These are phyloP conservation scores for Stigmatopora argus DNA, from an alignment of 2,113 vertebrate genomes.

Conservation along the genomic window DNA sequence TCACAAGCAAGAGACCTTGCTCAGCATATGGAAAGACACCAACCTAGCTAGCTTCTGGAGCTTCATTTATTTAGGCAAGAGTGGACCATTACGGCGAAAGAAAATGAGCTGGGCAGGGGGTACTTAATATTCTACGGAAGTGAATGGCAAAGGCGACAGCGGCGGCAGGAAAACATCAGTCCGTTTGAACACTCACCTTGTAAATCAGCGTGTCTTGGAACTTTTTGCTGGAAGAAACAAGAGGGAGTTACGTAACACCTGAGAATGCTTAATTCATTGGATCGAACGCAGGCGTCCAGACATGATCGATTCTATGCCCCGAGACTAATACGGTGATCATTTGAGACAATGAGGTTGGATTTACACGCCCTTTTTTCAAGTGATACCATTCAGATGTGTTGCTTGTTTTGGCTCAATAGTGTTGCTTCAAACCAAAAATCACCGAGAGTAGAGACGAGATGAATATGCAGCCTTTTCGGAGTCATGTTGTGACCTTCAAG, in stretches of 20 bases:
- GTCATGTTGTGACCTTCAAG: too few relatives aligned
- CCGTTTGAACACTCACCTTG: conserved; percentile 77
- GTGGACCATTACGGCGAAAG: background rate
- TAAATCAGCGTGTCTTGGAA: conserved; percentile 84
- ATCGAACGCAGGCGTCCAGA: too few relatives aligned
- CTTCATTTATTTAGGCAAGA: conserved; percentile 1
- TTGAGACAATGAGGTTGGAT: background rate
- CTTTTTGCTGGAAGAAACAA: conserved; percentile 70
- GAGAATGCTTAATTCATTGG: too few relatives aligned
- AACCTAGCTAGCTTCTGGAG: conserved; percentile 5
- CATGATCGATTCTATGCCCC: too few relatives aligned
- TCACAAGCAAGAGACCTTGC: conserved; percentile 44
- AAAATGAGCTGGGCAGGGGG: background rate
- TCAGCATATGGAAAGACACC: conserved; percentile 31
- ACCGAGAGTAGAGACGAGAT: too few relatives aligned
- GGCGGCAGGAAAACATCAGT: conserved; percentile 5
- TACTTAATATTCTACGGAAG: conserved; percentile 19
- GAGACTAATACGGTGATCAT: background rate
- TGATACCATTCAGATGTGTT: background rate
- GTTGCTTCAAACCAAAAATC: too few relatives aligned
- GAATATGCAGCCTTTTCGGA: too few relatives aligned
- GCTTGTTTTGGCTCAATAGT: too few relatives aligned
- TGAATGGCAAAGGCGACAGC: conserved; percentile 17
- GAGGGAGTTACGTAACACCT: background rate
- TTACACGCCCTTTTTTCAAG: background rate